Evolutionary conservation across 2,797 vertebrate genomes (phyloP), one percentile per base, ranked within the genome.

Genomic region (Avahi laniger): DNA sequence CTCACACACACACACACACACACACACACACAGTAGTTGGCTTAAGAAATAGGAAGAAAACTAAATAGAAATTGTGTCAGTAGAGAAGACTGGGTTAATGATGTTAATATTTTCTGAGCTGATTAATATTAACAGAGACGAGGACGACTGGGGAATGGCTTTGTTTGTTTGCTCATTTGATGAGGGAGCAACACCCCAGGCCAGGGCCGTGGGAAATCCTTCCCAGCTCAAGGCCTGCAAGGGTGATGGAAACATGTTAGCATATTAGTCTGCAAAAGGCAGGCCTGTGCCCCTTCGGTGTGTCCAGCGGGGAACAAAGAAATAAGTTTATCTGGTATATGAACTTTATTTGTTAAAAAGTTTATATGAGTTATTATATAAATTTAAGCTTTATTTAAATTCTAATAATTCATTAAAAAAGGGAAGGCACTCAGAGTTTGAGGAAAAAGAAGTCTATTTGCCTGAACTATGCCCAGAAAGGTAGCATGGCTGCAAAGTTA

Each of bases 331-430:
- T 52, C 24, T 76, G 24, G 46, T 72, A 30, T 59, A 15, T 17
- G 10, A 65, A 82, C 35, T 88, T 82, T 30, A 33, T 73, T 46
- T 50, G 18, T 38, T 7, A 52, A 50, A 50, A 41, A 61, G 30
- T n/a, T 43, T 84, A 43, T 43, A 35, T 26, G 17, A 35, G 17
- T 59, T 61, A 38, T 38, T 91, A 35, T 43, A 70, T n/a, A n/a
- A n/a, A n/a, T 35, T 87, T 76, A 87, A 50, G 7, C 33, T 76
- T 82, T 78, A 54, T 88, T 76, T 76, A 57, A 78, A 69, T 76
- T 81, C 20, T 24, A 13, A 26, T 84, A 59, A 41, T 57, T 94
- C 33, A 41, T 38, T 43, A 89, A 79, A 86, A 75, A 33, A 22
- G 4, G 41, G 18, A 76, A 85, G 26, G 6, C 28, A 57, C 14